Percentiles rank a stretch among this genome's conserved stretches.
phyloP scores from a whole-genome alignment of 2,113 vertebrate species.

The Cricetomys ansorgei region DNA sequence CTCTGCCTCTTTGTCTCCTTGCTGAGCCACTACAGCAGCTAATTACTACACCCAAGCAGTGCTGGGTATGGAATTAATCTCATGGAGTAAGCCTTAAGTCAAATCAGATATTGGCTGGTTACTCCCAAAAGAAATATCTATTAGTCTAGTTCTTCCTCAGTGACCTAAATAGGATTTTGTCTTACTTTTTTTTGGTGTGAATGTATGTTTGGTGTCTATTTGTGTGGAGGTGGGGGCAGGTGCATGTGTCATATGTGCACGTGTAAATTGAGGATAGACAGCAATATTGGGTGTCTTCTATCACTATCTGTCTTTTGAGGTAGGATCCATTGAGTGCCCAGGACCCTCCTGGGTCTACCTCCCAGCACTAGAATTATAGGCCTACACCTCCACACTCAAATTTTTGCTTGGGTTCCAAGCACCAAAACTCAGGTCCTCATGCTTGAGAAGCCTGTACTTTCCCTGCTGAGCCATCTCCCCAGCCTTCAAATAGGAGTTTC shows the following conservation, averaged over 20 bases:
- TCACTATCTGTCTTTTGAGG: neutral
- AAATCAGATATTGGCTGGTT: neutral
- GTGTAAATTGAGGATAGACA: neutral
- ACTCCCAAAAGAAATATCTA: neutral
- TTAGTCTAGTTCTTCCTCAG: conserved; percentile 2
- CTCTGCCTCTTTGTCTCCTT: no score
- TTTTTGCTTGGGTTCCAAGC: no score
- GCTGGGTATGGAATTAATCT: neutral
- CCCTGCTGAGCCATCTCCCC: neutral
- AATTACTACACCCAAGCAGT: neutral
- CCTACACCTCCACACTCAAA: neutral
- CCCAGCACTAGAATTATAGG: neutral
- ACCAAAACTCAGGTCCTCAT: no score
- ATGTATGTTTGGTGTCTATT: neutral
- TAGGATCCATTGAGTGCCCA: neutral
- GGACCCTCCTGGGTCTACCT: neutral
- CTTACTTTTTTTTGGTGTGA: neutral
- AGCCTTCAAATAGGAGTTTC: conserved; percentile 14
- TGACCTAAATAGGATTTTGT: neutral
- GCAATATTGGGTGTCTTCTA: neutral
- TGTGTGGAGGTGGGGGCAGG: neutral
- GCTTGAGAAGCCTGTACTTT: neutral
- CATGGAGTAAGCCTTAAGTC: neutral
- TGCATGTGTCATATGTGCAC: neutral
- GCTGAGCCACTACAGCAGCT: no score